Evolutionary conservation across 2,888 invertebrate genomes (phyloP).

Genomic region (Altica lythri): DNA sequence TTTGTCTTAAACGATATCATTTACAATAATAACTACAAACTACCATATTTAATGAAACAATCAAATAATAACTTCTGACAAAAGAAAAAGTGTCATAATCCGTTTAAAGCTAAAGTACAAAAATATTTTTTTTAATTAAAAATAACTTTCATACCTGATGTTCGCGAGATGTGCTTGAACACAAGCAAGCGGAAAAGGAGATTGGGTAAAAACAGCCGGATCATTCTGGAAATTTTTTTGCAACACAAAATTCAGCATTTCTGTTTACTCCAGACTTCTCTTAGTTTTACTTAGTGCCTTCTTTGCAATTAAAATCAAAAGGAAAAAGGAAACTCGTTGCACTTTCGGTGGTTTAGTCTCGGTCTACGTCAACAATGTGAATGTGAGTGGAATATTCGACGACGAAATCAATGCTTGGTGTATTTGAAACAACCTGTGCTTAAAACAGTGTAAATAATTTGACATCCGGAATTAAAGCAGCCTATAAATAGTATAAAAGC

Average conservation of each 20-base stretch:
- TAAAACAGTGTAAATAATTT: conserved; percentile 31
- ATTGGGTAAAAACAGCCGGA: conserved; percentile 32
- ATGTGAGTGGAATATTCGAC: conserved; percentile 18
- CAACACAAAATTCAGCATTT: conserved; percentile 43
- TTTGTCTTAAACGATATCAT: too few relatives aligned
- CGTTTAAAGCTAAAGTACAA: too few relatives aligned
- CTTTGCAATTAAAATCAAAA: conserved; percentile 21
- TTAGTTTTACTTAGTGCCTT: too few relatives aligned
- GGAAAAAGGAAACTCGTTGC: conserved; percentile 2
- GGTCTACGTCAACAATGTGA: conserved; percentile 15
- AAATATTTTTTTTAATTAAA: too few relatives aligned
- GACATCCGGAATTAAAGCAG: conserved; percentile 24
- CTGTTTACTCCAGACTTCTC: too few relatives aligned
- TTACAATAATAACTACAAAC: too few relatives aligned
- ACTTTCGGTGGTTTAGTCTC: conserved; percentile 12
- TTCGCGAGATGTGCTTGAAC: conserved; percentile 39
- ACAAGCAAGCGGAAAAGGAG: conserved; percentile 43
- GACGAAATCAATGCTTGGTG: conserved; percentile 31
- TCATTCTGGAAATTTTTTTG: conserved; percentile 42
- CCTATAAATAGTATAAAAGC: conserved; percentile 34
- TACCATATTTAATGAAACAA: too few relatives aligned
- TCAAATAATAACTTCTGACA: too few relatives aligned
- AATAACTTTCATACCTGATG: too few relatives aligned
- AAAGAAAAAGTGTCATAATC: too few relatives aligned
- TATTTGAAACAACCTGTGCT: conserved; percentile 22